A percentile compares a stretch with the other conserved stretches of the same genome.
Evolutionary conservation across 2,113 vertebrate genomes (phyloP).

Genomic region (Apeltes quadracus): DNA sequence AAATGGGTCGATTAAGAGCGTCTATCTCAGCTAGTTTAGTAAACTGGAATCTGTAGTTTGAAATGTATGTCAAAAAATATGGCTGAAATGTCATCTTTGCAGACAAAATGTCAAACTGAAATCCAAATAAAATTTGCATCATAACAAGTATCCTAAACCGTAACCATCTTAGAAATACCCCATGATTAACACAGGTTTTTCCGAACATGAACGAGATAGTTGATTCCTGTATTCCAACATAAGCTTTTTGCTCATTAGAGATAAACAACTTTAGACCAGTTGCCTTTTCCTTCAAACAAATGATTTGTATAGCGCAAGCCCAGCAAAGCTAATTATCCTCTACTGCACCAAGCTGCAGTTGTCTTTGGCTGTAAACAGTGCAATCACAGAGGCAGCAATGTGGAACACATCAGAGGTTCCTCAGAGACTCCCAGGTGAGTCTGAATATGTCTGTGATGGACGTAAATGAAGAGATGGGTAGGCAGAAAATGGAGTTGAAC

Average conservation of each 20-base stretch:
- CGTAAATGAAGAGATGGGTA: constrained; percentile 50
- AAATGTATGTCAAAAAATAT: not conserved
- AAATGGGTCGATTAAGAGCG: not conserved
- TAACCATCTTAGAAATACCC: constrained; percentile 6
- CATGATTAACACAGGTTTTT: not conserved
- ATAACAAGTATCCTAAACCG: not conserved
- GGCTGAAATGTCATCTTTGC: not conserved
- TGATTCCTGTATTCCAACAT: constrained; percentile 9
- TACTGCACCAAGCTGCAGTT: constrained; percentile 59
- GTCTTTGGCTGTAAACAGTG: constrained; percentile 73
- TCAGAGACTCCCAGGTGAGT: constrained; percentile 68
- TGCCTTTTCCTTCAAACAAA: constrained; percentile 37
- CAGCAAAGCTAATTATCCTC: constrained; percentile 63
- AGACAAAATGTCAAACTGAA: not conserved
- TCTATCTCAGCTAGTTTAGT: not conserved
- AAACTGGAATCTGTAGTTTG: not conserved
- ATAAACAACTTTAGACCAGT: constrained; percentile 33
- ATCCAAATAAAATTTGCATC: not conserved
- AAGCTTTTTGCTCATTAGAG: constrained; percentile 5
- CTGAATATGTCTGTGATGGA: constrained; percentile 57
- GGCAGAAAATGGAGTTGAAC: constrained; percentile 42
- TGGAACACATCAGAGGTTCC: constrained; percentile 62
- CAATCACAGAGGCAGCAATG: constrained; percentile 69
- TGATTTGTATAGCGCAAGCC: constrained; percentile 49
- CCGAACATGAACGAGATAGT: constrained; percentile 2